Evolutionary conservation across 2,888 invertebrate species (phyloP), one percentile per base, ranked within the genome.

Genomic region (Tenodera sinensis): DNA sequence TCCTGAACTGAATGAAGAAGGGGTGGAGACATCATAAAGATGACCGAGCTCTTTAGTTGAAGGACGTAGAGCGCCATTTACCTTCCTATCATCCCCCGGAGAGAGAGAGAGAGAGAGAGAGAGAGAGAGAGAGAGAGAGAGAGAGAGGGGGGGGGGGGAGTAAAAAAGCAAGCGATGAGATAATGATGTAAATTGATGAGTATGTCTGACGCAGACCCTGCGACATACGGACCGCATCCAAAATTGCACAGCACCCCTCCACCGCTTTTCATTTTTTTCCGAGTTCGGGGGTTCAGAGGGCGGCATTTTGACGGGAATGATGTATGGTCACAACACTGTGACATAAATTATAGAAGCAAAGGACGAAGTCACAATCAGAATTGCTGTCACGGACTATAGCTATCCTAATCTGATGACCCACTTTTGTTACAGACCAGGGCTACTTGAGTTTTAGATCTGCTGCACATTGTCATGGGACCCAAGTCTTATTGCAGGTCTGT

Each of bases 301-400:
- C 54, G 54, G 54, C 20, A 25, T 71, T 85, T 89, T 89, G 89
- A 88, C 89, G 88, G 85, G 47, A 27, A 54, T 89, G 89, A 89
- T 86, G 71, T 83, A 89, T 85, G 89, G 42, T 83, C 15, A 83
- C 42, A 83, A 85, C 88, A 83, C 14, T 83, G 85, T 89, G 71
- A 85, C 88, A 85, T 85, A 88, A 89, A 89, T 89, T 88, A 85
- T 86, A 71, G 84, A 34, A 28, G 28, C 34, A n/a, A n/a, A 71
- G 20, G 34, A 84, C 82, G 25, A 42, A 83, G 81, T 81, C 82
- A 88, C 89, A 89, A 88, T 88, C 89, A 88, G 89, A 88, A 88
- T 85, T 34, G 85, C 89, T 89, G 88, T 88, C 88, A 85, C 71
- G 85, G 84, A 71, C 34, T 71, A 30, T 71, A 15, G 84, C 54